Evolutionary conservation across 2,888 invertebrate species (phyloP), one percentile per base, ranked within the genome.

Genomic region (Fragum whitleyi): DNA sequence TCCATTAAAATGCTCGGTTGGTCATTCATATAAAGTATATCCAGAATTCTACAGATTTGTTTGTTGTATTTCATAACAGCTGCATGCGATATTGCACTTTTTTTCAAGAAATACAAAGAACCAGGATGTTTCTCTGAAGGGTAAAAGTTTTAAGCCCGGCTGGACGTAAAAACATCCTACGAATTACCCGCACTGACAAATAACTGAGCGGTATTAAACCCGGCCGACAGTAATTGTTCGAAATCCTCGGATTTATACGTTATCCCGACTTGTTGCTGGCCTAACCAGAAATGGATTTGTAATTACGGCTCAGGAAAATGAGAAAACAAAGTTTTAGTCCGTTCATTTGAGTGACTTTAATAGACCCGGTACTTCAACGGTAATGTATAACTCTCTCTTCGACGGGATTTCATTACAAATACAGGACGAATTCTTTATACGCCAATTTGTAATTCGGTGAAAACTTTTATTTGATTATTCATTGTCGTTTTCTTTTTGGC

Each of bases 171-270:
- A 65, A 39, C 65, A 70, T 53, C 55, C 70, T 55, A 21, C 28
- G 53, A 73, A 61, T 73, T 36, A 62, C 59, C 26, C 61, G 5
- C 32, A 39, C 51, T 51, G 62, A 51, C 42, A 73, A 73, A 61
- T 73, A 73, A 61, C 61, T 73, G 62, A 61, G 47, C 26, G 61
- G 42, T 42, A 16, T 42, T 73, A 72, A 72, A 68, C 39, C 68
- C 32, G 39, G 21, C 29, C 47, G 47, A 29, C 47, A 29, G 62
- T 36, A 59, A 70, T 36, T 29, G 28, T 53, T 59, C 51, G 76
- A 51, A 76, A 42, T 59, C 59, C 59, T 72, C 53, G 75, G 81
- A 74, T 81, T 78, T 81, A 70, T 78, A 71, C 72, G 57, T 72
- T 78, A 75, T 74, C 78, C 65, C 65, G 42, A 21, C 65, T 65